Percentiles rank a stretch among this genome's conserved stretches.
Evolutionary conservation across 2,113 vertebrate species (phyloP).

Genomic region (Neogale vison): DNA sequence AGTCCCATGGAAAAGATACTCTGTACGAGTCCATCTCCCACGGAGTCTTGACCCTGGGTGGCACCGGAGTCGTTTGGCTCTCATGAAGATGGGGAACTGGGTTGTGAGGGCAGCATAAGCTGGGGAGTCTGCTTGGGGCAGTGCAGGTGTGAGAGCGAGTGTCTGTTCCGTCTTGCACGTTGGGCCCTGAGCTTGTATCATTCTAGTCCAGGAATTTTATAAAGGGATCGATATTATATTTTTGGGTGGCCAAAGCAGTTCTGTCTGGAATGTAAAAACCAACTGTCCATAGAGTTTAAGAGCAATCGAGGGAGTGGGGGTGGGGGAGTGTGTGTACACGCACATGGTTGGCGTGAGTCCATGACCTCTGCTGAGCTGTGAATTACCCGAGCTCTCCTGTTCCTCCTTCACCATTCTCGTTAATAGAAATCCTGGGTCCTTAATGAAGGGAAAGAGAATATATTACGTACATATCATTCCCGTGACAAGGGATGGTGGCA

Average conservation of each 20-base stretch:
- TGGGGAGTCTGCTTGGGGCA: too few species aligned
- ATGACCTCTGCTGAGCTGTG: not conserved
- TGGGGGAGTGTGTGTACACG: not conserved
- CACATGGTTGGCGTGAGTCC: rapidly evolving
- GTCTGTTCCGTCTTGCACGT: rapidly evolving
- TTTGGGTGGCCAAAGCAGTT: not conserved
- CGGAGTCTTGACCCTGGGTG: not conserved
- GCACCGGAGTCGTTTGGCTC: not conserved
- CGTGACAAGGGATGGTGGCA: not conserved
- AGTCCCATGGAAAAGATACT: not conserved
- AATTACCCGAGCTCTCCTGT: not conserved
- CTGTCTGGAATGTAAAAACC: not conserved
- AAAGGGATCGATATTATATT: not conserved
- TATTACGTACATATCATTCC: rapidly evolving
- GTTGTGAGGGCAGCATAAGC: rapidly evolving
- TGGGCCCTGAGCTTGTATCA: not conserved
- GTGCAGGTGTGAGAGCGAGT: not conserved
- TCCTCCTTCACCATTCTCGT: not conserved
- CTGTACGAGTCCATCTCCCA: not conserved
- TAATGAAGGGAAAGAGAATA: not conserved
- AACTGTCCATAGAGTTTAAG: not conserved
- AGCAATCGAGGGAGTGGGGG: too few species aligned
- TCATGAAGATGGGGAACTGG: not conserved
- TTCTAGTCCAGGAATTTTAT: not conserved
- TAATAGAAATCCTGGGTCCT: not conserved